Percentiles rank a stretch among this genome's conserved stretches.
These are phyloP conservation scores for Ormyrus rosae DNA, from an alignment of 2,888 invertebrate species.

Conservation along the genomic window DNA sequence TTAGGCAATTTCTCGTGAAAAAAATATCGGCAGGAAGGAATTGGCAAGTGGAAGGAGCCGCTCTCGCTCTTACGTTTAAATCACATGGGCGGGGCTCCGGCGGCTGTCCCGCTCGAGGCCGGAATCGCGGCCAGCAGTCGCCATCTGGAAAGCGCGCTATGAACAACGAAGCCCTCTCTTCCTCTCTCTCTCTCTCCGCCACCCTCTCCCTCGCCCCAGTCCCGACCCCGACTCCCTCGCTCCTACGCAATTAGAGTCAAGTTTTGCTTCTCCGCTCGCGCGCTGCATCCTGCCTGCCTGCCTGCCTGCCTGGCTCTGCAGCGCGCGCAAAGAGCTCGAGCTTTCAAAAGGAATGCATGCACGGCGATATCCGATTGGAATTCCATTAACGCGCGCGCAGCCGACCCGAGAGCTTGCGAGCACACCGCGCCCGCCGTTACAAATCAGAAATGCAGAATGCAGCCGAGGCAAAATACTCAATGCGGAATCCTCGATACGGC, in stretches of 20 bases:
- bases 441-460: slow-evolving; percentile 21
- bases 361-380: slow-evolving; percentile 33
- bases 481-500: too few relatives aligned
- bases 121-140: slow-evolving; percentile 60
- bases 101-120: slow-evolving; percentile 6
- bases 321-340: neutral
- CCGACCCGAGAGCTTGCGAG: neutral
- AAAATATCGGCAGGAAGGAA: neutral
- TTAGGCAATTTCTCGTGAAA: slow-evolving; percentile 50
- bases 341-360: too few relatives aligned
- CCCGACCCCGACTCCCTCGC: slow-evolving; percentile 17
- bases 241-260: too few relatives aligned
- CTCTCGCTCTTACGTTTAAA: slow-evolving; percentile 60
- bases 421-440: slow-evolving; percentile 10
- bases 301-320: neutral
- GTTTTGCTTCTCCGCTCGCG: neutral
- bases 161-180: slow-evolving; percentile 56
- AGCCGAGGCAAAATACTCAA: too few relatives aligned
- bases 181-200: too few relatives aligned
- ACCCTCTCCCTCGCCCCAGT: neutral
- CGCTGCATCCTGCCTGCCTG: neutral
- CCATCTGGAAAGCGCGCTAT: slow-evolving; percentile 62
- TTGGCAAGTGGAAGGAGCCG: neutral
- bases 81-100: slow-evolving; percentile 66
- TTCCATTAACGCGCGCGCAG: slow-evolving; percentile 35